These are phyloP conservation scores for Sminthurinus signatus DNA, from an alignment of 1,140 invertebrate species.

Conservation along the genomic window DNA sequence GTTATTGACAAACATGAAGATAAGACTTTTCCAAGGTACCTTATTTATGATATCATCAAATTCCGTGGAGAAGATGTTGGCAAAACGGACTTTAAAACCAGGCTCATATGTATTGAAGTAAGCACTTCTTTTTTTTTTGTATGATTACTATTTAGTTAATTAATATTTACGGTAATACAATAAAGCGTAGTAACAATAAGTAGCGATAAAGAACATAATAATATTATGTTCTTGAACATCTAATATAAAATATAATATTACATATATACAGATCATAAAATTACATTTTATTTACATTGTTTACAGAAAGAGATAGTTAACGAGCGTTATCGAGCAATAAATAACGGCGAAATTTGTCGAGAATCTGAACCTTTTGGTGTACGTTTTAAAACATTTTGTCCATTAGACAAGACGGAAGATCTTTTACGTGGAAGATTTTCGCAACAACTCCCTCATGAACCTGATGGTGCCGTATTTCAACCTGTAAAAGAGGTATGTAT, in stretches of 20 bases:
- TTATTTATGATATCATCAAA: slow-evolving; percentile 92
- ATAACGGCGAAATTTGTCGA: slow-evolving; percentile 64
- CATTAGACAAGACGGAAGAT: slow-evolving; percentile 54
- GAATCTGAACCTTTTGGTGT: slow-evolving; percentile 79
- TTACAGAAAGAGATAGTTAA: slow-evolving; percentile 59
- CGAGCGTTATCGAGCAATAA: slow-evolving; percentile 66
- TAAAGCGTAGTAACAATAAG: too few species aligned
- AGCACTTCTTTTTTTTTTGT: slow-evolving; percentile 15
- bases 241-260: too few species aligned
- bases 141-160: too few species aligned
- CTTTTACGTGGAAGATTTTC: slow-evolving; percentile 61
- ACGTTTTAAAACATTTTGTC: slow-evolving; percentile 82
- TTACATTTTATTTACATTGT: too few species aligned
- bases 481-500: slow-evolving; percentile 65
- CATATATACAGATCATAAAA: too few species aligned
- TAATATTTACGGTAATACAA: too few species aligned
- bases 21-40: slow-evolving; percentile 70
- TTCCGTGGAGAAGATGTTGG: slow-evolving; percentile 74
- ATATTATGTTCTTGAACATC: too few species aligned
- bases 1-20: slow-evolving; percentile 79
- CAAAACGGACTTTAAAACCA: slow-evolving; percentile 61
- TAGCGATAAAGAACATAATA: too few species aligned
- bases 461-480: slow-evolving; percentile 97
- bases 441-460: slow-evolving; percentile 79
- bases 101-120: slow-evolving; percentile 68